Evolutionary conservation across 2,797 vertebrate genomes (phyloP), one percentile per base, ranked within the genome.

Genomic region (Uromys caudimaculatus): DNA sequence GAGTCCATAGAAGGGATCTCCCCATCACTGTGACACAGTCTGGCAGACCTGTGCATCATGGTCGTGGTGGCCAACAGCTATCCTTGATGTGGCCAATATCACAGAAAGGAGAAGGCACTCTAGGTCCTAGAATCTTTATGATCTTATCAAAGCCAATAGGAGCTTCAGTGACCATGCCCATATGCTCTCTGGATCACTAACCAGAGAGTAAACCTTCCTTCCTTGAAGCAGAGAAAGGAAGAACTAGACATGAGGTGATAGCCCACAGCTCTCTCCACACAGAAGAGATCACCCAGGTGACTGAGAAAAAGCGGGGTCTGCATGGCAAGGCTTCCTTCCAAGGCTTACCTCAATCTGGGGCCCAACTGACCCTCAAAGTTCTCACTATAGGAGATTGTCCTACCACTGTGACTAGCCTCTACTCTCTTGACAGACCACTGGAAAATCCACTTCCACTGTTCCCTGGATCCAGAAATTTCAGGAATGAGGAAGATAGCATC

Each of bases 1-100:
- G 1, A 87, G 12, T 6, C 32, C 19, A 11, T 1, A 41, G 4
- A 62, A 52, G 12, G 54, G 54, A 3, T 6, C 13, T 41, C 4
- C 35, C 38, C 12, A 24, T 0, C 2, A 1, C 29, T 3, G 23
- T 24, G 52, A 29, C 86, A n/a, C 5, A 54, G 71, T 23, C 9
- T 1, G 29, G 24, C 12, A 73, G 60, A 52, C 38, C 19, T 67
- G 12, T 16, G 2, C 47, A 17, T 3, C 0, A 11, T 50, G 50
- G 7, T 62, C 16, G 47, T 24, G 14, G 5, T 41, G 21, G 32
- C 23, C 1, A 41, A 41, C 50, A 58, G 9, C 6, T 82, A 47
- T 56, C 58, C 32, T 6, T 14, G 6, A 83, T 32, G 21, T 24
- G 13, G 35, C 27, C 24, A 35, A 35, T 32, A 77, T 38, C 71